Base-by-base conservation (phyloP, 2,797 vertebrate species). In the Thaleichthys pacificus region DNA sequence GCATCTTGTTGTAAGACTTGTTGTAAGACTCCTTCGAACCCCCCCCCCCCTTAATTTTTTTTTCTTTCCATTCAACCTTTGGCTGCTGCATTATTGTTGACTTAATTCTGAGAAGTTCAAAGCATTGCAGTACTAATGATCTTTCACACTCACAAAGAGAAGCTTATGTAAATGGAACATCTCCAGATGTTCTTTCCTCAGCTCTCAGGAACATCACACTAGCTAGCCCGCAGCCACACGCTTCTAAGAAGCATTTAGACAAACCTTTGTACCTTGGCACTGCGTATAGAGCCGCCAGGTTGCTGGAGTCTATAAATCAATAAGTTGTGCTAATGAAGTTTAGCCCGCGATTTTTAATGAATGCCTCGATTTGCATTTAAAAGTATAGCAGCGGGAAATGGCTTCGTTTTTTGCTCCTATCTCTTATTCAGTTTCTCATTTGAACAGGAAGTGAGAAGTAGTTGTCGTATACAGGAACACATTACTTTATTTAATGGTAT, bases 161-260 rank as follows among this genome's bases (percentile, higher is more conserved):
- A 85, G 86, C 84, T 91, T 91, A 91, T 93, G 91, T 92, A 91
- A 91, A 93, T 91, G 88, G 92, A 93, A 91, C 90, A 89, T 91
- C 90, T 92, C 91, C 91, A 92, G 91, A 93, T 92, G 90, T 91
- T 89, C 19, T 22, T 65, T 47, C 51, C 80, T 76, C 61, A 84
- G 85, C 80, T 87, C 87, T 87, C 85, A 75, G 82, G 89, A 84
- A 89, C 80, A 87, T 75, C 84, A 81, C 81, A 84, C 75, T 81
- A 75, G 71, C 85, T 85, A 75, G 85, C 88, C 85, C 65, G 81
- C 74, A 91, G 91, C 86, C 83, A 86, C 88, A 64, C 80, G 72
- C 42, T 86, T 91, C 80, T 89, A 91, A 90, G 88, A 86, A 91
- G 88, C 89, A 89, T 91, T 91, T 90, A 91, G 90, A 93, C 89